Base-by-base conservation (phyloP, 2,888 invertebrate genomes). In the Drosophila infuscata region DNA sequence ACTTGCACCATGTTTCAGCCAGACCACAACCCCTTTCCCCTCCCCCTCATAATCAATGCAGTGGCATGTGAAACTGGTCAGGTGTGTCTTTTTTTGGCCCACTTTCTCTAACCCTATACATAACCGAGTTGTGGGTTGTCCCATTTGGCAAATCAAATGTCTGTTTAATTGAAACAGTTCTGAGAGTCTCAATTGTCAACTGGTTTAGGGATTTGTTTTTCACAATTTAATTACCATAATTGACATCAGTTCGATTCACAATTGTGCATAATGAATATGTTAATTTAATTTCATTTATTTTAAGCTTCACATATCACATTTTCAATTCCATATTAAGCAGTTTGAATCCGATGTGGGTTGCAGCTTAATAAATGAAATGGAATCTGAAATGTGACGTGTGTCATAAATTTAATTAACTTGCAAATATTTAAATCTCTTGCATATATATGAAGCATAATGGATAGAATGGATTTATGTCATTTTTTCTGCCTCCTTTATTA, bases 181-280 rank as follows among this genome's bases (percentile, higher is more conserved):
- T 36, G 67, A 59, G 52, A 52, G 48, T 58, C 57, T 62, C 54
- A 52, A 12, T n/a, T 66, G 62, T 53, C 61, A 52, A 52, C 36
- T 41, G 9, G 33, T 46, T 20, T 51, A 56, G 41, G 51, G 32
- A 48, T 49, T 20, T 48, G 8, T 49, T 61, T 54, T 49, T 25
- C 56, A 62, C 60, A 69, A 70, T 75, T 69, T 65, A 70, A 79
- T 79, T 63, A 68, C 64, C n/a, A 25, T 60, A 72, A 73, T 70
- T 72, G 70, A 60, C 62, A 67, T 67, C 61, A 52, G 33, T 73
- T n/a, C 32, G 43, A 61, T 48, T 54, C 35, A n/a, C 38, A 48
- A 29, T 38, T 36, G 35, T 67, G 20, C 38, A 53, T 52, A 58
- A 17, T 35, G n/a, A 20, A 20, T n/a, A 36, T 15, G 29, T 36